Evolutionary conservation across 2,888 invertebrate species (phyloP), one percentile per base, ranked within the genome.

Genomic region (Boloria selene): DNA sequence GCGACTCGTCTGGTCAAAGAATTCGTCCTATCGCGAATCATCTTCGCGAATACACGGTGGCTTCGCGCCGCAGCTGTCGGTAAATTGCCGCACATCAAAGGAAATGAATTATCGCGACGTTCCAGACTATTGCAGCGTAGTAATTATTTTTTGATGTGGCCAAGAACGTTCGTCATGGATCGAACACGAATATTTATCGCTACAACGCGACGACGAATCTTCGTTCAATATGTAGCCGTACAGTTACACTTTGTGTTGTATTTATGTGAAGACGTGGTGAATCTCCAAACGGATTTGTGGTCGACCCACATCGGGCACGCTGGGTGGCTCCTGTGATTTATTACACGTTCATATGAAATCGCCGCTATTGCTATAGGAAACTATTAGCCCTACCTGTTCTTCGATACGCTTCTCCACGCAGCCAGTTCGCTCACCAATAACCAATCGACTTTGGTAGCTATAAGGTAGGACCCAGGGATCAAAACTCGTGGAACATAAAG

Each of bases 291-390:
- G 69, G 69, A 65, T 67, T 70, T 71, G 73, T 70, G 74, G 73
- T 71, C 74, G 74, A 71, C 76, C 78, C 73, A 75, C 74, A 73
- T 73, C 73, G 61, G 68, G 68, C 77, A 66, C 75, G 64, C 72
- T 81, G 79, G 80, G 80, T 82, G 82, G 81, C 75, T 74, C 64
- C 68, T 62, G 71, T 78, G 76, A 80, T 79, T 81, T 78, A 81
- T 78, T 75, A 72, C 70, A 72, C 51, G 50, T 51, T 60, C 67
- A 54, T 63, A 70, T 74, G 71, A 74, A 75, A 76, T 77, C 74
- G 58, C 73, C 63, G 68, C 70, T 62, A 73, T 72, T 73, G 78
- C 76, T 80, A 72, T 59, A 17, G 31, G 38, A 73, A 72, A 73
- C 78, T 73, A 78, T 78, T 79, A 77, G 71, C 70, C 61, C 72